phyloP scores from a whole-genome alignment of 64 coral and sea anemone genomes.

The Dendronephthya gigantea region DNA sequence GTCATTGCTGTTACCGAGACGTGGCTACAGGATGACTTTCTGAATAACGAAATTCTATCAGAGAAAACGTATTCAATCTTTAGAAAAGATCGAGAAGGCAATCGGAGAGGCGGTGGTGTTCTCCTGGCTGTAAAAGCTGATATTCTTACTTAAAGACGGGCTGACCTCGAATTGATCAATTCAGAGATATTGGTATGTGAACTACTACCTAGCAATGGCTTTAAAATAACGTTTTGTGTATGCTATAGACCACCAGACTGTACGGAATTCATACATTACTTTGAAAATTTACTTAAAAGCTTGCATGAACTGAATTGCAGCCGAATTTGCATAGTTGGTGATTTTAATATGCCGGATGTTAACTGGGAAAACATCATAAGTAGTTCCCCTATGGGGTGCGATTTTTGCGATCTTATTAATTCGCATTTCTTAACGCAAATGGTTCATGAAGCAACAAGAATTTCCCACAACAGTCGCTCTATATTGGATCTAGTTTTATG shows the following conservation, averaged over 20 bases:
- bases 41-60: conserved; percentile 26
- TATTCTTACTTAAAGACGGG: conserved; percentile 14
- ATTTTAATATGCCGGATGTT: neutral
- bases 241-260: conserved; percentile 12
- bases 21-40: conserved; percentile 24
- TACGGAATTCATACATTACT: neutral
- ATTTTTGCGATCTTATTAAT: neutral
- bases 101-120: neutral
- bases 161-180: conserved; percentile 11
- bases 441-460: neutral
- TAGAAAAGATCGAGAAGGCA: neutral
- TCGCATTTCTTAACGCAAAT: neutral
- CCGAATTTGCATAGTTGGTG: neutral
- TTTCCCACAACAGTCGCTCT: neutral
- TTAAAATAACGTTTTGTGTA: conserved; percentile 20
- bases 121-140: conserved; percentile 20
- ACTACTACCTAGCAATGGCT: conserved; percentile 3
- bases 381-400: neutral
- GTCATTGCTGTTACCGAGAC: conserved; percentile 42
- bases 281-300: neutral
- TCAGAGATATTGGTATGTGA: conserved; percentile 23
- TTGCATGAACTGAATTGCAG: neutral
- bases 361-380: neutral
- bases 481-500: neutral
- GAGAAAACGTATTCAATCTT: neutral